Base-by-base conservation (phyloP, 1,140 invertebrate genomes). In the Heliconius melpomene region DNA sequence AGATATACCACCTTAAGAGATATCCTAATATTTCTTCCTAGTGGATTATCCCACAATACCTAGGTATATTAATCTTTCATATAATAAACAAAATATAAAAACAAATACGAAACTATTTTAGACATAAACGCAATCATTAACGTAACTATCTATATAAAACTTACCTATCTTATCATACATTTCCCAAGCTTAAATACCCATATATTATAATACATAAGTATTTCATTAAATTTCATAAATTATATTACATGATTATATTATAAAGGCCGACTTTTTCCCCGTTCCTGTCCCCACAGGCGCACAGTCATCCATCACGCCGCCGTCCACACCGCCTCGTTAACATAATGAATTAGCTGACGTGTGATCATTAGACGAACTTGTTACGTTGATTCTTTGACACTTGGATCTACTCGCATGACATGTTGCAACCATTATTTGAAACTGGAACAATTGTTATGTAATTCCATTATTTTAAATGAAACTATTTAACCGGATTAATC, bases 341-440 rank as follows among this genome's bases (percentile, higher is more conserved):
- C 91, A 93, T 93, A 93, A 93, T 92, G 87, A 93, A 93, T 93
- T 91, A 91, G 87, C 80, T 79, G 81, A 83, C 82, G 80, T 80
- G 80, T 78, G 72, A 80, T 80, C 82, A 81, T 84, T 85, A 82
- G 38, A 80, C 78, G 75, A 82, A 82, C 76, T 80, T 77, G 60
- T 74, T 78, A 74, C 46, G 76, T 54, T 75, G 54, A 74, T 75
- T 77, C 79, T 76, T 77, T 82, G 79, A 85, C 82, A 79, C 57
- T 57, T 75, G 60, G 71, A 72, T 72, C 57, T 66, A 66, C 60
- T 66, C 60, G 13, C 23, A 26, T 66, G 23, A 66, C 60, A 29
- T 26, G 23, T 6, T n/a, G 23, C n/a, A 60, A 60, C n/a, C 57
- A n/a, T n/a, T 60, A n/a, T 60, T 54, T n/a, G 52, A 46, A 46